These are phyloP conservation scores for Drosophila cognata DNA, from an alignment of 2,888 invertebrate genomes.

Conservation along the genomic window DNA sequence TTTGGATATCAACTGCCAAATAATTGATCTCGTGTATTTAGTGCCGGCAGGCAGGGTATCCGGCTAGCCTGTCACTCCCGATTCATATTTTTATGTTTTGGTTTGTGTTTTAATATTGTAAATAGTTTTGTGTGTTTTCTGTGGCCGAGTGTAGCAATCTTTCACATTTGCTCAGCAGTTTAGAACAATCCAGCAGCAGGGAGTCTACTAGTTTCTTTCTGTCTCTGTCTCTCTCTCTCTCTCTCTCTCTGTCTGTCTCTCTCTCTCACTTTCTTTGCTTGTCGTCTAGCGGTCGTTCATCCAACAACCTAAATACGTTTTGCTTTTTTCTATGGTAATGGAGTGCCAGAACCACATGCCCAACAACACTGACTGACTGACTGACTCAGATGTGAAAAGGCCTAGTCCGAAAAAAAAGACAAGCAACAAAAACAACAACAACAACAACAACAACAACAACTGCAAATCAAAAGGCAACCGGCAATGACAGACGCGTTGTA, in stretches of 20 bases:
- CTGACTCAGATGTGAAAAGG: conserved; percentile 54
- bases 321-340: conserved; percentile 56
- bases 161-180: conserved; percentile 9
- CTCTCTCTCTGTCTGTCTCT: not conserved
- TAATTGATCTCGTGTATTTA: too few relatives aligned
- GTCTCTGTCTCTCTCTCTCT: accelerated
- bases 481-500: conserved; percentile 51
- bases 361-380: conserved; percentile 40
- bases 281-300: conserved; percentile 68
- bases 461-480: conserved; percentile 44
- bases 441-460: not conserved
- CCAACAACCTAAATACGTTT: conserved; percentile 71
- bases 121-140: conserved; percentile 9
- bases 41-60: not conserved
- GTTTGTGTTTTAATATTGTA: not conserved
- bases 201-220: not conserved
- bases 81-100: not conserved
- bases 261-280: not conserved
- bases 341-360: conserved; percentile 48
- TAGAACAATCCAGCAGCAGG: conserved; percentile 19
- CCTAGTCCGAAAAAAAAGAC: conserved; percentile 45
- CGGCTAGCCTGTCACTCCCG: not conserved
- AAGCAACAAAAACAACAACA: conserved; percentile 5
- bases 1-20: not conserved
- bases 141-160: conserved; percentile 7